A percentile compares a stretch with the other conserved stretches of the same genome.
Evolutionary conservation across 2,797 vertebrate genomes (phyloP).

Genomic region (Semaprochilodus insignis): DNA sequence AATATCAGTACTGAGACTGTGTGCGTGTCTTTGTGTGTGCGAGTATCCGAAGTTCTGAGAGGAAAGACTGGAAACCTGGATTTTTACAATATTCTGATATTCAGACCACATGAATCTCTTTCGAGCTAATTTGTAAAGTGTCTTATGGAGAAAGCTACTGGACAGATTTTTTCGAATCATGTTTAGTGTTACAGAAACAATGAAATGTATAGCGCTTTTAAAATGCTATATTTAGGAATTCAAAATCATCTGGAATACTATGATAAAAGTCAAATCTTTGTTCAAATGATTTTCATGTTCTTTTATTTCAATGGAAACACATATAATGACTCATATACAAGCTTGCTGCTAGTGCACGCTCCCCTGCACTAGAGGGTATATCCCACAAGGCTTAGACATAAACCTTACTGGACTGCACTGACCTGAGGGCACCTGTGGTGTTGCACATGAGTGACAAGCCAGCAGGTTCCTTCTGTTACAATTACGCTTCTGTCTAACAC

Average conservation of each 20-base stretch:
- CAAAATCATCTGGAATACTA: slow-evolving; percentile 27
- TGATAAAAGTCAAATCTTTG: slow-evolving; percentile 45
- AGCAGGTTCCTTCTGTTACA: not conserved
- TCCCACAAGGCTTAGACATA: slow-evolving; percentile 1
- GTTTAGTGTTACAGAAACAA: not conserved
- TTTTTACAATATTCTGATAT: slow-evolving; percentile 52
- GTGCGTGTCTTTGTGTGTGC: slow-evolving; percentile 23
- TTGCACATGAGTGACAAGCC: not conserved
- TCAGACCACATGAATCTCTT: slow-evolving; percentile 5
- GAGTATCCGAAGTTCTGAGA: slow-evolving; percentile 41
- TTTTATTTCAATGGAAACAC: not conserved
- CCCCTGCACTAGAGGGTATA: not conserved
- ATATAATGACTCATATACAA: not conserved
- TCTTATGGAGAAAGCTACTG: slow-evolving; percentile 38
- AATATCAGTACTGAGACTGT: slow-evolving; percentile 54
- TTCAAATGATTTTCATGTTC: slow-evolving; percentile 18
- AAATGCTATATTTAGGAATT: slow-evolving; percentile 33
- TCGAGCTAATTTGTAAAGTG: slow-evolving; percentile 17
- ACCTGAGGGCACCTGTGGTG: not conserved
- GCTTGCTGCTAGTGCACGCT: not conserved
- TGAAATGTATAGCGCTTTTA: slow-evolving; percentile 33
- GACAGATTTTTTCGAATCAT: slow-evolving; percentile 14
- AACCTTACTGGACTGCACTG: not conserved
- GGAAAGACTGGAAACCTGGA: slow-evolving; percentile 64
- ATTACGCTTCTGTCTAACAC: not conserved